These are phyloP conservation scores for Castor canadensis DNA, from an alignment of 2,113 vertebrate species.

Conservation along the genomic window DNA sequence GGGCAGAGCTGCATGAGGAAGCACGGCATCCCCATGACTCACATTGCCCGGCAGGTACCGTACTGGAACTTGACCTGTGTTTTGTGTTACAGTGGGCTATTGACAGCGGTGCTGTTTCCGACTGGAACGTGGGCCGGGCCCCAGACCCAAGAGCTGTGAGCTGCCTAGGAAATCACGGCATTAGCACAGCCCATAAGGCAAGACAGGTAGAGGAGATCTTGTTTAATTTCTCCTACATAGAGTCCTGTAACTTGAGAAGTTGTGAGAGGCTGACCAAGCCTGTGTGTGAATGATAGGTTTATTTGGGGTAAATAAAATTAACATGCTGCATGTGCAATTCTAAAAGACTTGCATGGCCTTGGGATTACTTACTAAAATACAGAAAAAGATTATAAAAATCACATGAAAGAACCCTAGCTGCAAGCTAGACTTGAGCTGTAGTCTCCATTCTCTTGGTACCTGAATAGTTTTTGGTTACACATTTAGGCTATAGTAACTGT, in stretches of 20 bases:
- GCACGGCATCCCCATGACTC: conserved; percentile 91
- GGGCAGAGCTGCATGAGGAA: conserved; percentile 96
- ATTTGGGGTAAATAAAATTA: not conserved
- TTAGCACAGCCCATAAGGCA: conserved; percentile 94
- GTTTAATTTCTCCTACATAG: conserved; percentile 65
- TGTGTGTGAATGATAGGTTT: not conserved
- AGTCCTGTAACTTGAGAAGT: not conserved
- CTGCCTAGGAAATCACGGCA: conserved; percentile 94
- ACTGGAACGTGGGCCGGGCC: conserved; percentile 95
- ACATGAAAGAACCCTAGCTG: too few relatives aligned
- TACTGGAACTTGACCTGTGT: conserved; percentile 82
- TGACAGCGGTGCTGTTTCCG: conserved; percentile 96
- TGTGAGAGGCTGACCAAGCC: not conserved
- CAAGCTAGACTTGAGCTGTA: too few relatives aligned
- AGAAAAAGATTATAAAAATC: not conserved
- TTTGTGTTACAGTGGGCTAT: conserved; percentile 97
- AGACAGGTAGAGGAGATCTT: conserved; percentile 92
- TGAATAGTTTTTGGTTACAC: not conserved
- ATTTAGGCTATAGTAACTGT: too few relatives aligned
- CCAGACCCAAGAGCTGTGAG: conserved; percentile 94
- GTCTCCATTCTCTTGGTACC: not conserved
- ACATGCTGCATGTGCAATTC: not conserved
- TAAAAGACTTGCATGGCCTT: not conserved
- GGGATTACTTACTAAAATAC: not conserved
- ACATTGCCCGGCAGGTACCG: conserved; percentile 97